Base-by-base conservation (phyloP, 1,140 invertebrate species). In the Halesus radiatus region DNA sequence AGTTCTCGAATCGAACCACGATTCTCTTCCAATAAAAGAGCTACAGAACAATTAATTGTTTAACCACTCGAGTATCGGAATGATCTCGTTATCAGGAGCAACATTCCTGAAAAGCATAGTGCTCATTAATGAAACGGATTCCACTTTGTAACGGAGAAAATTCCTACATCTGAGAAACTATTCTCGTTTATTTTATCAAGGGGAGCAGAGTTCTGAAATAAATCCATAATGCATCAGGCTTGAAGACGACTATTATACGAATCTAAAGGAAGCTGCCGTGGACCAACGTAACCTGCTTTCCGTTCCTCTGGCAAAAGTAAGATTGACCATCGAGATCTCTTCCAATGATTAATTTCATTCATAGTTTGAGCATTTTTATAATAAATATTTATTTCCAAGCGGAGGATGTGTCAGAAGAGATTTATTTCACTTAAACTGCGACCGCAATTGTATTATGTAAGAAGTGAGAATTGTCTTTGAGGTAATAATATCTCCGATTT, bases 141-240 rank as follows among this genome's bases (percentile, higher is more conserved):
- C 56, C 56, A 60, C 56, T 60, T 60, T 60, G 56, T 18, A 60
- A 60, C 56, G 56, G 56, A 23, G 56, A 20, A 23, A 23, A 60
- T 60, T 60, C 56, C 23, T 22, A 60, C 56, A 60, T 60, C 56
- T 60, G 23, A 60, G 56, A 22, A 23, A 18, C 56, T 60, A 60
- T 60, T 60, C 56, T 60, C 56, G 56, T 60, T 60, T 60, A 60
- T 60, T 60, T 60, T 13, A 10, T 60, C 23, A 8, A 60, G 56
- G 56, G 56, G 23, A 60, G 56, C 56, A 20, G 56, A 60, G 15
- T 10, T 60, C 56, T 60, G 6, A 60, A 60, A 60, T 60, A 60
- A 60, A 60, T 60, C 56, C 56, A 60, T 60, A 60, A 60, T 60
- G 56, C 56, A 60, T 60, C 56, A 60, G 56, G 18, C 56, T 22